Evolutionary conservation across 2,888 invertebrate species (phyloP).

Genomic region (Uropetala carovei): DNA sequence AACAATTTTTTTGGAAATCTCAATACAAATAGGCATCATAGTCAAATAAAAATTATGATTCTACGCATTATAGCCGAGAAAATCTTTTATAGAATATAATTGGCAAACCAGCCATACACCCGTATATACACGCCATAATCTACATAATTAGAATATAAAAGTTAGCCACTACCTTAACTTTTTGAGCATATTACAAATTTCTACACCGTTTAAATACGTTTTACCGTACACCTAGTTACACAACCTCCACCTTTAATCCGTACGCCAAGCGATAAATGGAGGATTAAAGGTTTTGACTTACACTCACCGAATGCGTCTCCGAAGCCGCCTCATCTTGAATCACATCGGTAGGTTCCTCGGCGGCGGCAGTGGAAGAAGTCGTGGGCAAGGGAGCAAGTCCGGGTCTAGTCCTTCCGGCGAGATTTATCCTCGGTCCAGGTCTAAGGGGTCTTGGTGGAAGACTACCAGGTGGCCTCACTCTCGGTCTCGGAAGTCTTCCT

Average conservation of each 20-base stretch:
- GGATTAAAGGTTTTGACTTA: constrained; percentile 23
- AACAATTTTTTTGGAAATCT: no score
- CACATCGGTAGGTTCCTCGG: constrained; percentile 70
- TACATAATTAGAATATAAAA: no score
- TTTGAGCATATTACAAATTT: not conserved
- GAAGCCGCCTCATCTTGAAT: constrained; percentile 72
- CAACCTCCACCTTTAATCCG: constrained; percentile 13
- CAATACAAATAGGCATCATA: no score
- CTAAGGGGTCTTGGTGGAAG: constrained; percentile 78
- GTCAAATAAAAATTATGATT: no score
- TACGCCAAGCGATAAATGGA: not conserved
- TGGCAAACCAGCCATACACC: no score
- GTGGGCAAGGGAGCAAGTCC: constrained; percentile 75
- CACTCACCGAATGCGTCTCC: constrained; percentile 57
- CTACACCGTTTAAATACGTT: not conserved
- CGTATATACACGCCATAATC: no score
- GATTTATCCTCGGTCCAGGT: constrained; percentile 82
- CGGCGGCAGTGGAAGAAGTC: constrained; percentile 75
- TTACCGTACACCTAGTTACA: not conserved
- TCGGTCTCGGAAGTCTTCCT: constrained; percentile 70
- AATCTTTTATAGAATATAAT: no score
- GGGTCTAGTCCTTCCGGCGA: constrained; percentile 77
- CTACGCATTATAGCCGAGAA: no score
- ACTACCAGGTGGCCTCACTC: constrained; percentile 76
- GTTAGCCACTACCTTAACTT: not conserved